phyloP scores from a whole-genome alignment of 1,140 invertebrate species.

The Formica exsecta region DNA sequence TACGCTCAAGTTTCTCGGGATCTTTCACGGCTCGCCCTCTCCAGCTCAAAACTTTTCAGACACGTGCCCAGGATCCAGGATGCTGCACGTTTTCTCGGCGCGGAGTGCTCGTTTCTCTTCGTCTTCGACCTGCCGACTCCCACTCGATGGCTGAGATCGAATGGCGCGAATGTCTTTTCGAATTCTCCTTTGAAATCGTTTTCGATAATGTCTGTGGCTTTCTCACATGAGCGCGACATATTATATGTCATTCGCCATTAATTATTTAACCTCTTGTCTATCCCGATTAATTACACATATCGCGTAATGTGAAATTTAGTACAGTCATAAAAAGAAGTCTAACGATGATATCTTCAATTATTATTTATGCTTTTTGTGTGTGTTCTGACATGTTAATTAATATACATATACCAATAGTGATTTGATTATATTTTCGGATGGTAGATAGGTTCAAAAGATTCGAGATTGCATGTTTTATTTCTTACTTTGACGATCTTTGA shows the following conservation, averaged over 20 bases:
- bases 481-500: not conserved
- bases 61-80: constrained; percentile 64
- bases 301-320: too few relatives aligned
- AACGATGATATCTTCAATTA: not conserved
- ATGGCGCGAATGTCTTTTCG: constrained; percentile 55
- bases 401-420: not conserved
- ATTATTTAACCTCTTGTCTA: not conserved
- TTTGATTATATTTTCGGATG: not conserved
- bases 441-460: not conserved
- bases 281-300: not conserved
- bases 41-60: constrained; percentile 55
- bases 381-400: not conserved
- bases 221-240: not conserved
- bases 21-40: constrained; percentile 40
- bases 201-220: constrained; percentile 18
- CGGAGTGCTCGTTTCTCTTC: constrained; percentile 56
- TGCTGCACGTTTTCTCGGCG: constrained; percentile 49
- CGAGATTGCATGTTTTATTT: not conserved
- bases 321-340: not conserved
- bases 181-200: constrained; percentile 42
- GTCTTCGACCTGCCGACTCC: constrained; percentile 25
- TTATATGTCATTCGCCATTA: constrained; percentile 41
- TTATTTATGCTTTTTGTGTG: not conserved
- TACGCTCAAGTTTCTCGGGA: constrained; percentile 61
- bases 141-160: constrained; percentile 32